phyloP scores from a whole-genome alignment of 2,888 invertebrate species.

The Napeogenes sylphis region DNA sequence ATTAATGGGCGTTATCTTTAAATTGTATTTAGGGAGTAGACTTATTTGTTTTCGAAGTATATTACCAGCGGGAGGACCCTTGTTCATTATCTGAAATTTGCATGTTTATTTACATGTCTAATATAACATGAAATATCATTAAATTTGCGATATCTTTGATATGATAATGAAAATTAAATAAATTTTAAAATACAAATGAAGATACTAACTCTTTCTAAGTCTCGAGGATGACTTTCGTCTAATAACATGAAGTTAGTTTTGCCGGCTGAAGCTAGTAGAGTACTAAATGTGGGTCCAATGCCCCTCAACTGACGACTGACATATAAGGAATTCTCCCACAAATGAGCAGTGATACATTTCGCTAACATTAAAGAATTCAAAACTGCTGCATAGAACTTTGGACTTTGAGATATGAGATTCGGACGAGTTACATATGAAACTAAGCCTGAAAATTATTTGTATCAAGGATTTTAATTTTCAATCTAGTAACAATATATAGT shows the following conservation, averaged over 20 bases:
- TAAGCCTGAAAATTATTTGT: conserved; percentile 60
- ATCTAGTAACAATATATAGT: background rate
- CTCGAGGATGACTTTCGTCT: conserved; percentile 82
- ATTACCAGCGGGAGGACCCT: conserved; percentile 85
- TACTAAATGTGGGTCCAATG: conserved; percentile 82
- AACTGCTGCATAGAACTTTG: conserved; percentile 71
- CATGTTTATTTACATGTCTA: background rate
- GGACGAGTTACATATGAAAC: conserved; percentile 75
- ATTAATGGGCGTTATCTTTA: conserved; percentile 58
- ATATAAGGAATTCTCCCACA: conserved; percentile 86
- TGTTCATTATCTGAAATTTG: conserved; percentile 80
- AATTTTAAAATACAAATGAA: background rate
- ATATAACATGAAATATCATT: no score
- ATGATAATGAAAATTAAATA: no score
- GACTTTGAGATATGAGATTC: conserved; percentile 44
- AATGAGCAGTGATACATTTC: conserved; percentile 81
- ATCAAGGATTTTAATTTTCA: background rate
- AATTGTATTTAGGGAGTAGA: conserved; percentile 80
- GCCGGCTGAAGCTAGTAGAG: conserved; percentile 80
- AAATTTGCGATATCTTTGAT: no score
- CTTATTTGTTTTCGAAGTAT: conserved; percentile 79
- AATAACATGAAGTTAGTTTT: conserved; percentile 81
- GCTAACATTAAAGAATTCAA: conserved; percentile 79
- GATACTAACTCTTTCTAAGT: conserved; percentile 81
- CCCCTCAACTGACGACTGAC: conserved; percentile 84